Evolutionary conservation across 2,797 vertebrate genomes (phyloP), one percentile per base, ranked within the genome.

Genomic region (Parauchenoglanis ngamensis): DNA sequence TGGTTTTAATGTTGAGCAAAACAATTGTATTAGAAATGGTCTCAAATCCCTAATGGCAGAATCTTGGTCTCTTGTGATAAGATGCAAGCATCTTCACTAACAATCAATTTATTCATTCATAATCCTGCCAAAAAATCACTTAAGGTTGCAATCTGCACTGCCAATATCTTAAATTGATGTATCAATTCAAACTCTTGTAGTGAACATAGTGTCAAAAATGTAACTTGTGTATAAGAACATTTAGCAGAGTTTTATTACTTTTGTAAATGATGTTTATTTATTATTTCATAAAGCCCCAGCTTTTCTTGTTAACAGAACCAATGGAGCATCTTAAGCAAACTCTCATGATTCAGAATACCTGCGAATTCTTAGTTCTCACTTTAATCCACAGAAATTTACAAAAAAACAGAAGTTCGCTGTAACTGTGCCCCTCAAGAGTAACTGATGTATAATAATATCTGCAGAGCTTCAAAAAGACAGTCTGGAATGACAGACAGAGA

Each of bases 401-500:
- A 5, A 19, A 21, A 44, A 40, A 70, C 31, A 11, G 68, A 35
- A 70, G 28, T 65, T n/a, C 1, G 10, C 28, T 19, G 67, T 70
- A 40, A 1, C 15, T 17, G 40, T 65, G 35, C 19, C 44, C 68
- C 68, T 21, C 21, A 44, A 21, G 8, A 76, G 25, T 46, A 17
- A 79, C 1, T 23, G 10, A 59, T 13, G 3, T 40, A 49, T 35
- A 25, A 3, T 83, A n/a, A 67, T n/a, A 23, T 28, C 13, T 56
- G n/a, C 35, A 65, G 79, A 56, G 8, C 54, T 86, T 23, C 35
- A 56, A 15, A 70, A 67, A 72, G 25, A 13, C 49, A 75, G 49
- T 35, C 23, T 44, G 63, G 78, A 67, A 35, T 28, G 25, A 40
- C 40, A 73, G 67, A 86, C 59, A 25, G 31, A 82, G 83, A 75